Evolutionary conservation across 2,888 invertebrate species (phyloP).

Genomic region (Troglohyphantes excavatus): DNA sequence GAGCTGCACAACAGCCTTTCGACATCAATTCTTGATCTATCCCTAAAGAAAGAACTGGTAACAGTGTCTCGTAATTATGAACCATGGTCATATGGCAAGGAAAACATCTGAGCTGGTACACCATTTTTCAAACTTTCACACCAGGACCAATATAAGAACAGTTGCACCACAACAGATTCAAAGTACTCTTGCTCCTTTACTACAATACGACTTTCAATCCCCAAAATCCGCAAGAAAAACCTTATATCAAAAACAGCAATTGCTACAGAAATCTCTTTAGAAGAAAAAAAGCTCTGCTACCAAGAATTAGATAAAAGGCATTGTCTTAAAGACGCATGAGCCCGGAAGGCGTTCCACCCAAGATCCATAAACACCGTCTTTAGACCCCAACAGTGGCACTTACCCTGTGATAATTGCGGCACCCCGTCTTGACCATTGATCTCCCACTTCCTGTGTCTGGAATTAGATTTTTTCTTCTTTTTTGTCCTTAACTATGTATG

Average conservation of each 20-base stretch:
- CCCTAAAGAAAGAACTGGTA: too few species aligned
- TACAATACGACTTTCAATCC: neutral
- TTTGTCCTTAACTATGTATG: neutral
- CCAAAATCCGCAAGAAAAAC: too few species aligned
- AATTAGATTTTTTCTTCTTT: slow-evolving; percentile 28
- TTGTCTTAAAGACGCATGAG: slow-evolving; percentile 59
- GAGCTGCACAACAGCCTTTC: too few species aligned
- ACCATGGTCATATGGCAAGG: too few species aligned
- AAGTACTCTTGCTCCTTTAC: too few species aligned
- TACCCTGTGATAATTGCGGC: slow-evolving; percentile 73
- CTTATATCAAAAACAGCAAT: too few species aligned
- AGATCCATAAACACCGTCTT: slow-evolving; percentile 28
- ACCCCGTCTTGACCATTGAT: slow-evolving; percentile 74
- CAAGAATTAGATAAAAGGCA: slow-evolving; percentile 28
- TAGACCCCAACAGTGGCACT: slow-evolving; percentile 15
- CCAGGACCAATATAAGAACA: too few species aligned
- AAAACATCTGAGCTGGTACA: too few species aligned
- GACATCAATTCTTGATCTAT: too few species aligned
- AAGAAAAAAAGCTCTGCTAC: slow-evolving; percentile 11
- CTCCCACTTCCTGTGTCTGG: slow-evolving; percentile 69
- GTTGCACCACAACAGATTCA: too few species aligned
- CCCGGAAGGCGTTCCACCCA: slow-evolving; percentile 27
- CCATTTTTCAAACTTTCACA: neutral
- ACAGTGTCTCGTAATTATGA: too few species aligned
- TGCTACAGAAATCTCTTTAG: slow-evolving; percentile 5